Evolutionary conservation across 2,797 vertebrate genomes (phyloP), one percentile per base, ranked within the genome.

Genomic region (Tinamus major): DNA sequence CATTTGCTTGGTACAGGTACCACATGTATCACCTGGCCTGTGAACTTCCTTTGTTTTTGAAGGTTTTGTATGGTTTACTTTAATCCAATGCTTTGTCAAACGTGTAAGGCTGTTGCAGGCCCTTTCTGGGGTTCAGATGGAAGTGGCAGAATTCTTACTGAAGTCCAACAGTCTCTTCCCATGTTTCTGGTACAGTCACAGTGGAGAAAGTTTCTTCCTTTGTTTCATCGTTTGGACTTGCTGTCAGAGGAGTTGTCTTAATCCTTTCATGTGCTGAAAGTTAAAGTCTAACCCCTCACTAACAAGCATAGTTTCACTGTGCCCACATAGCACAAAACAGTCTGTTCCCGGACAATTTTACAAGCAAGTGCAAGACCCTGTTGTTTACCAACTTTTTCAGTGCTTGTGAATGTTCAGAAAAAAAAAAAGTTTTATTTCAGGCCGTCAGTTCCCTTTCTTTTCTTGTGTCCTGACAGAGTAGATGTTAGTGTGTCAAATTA

Each of bases 1-100:
- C 42, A 3, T 3, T 0, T 70, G 13, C 16, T 79, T 86, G 23
- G 23, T 10, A 13, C 24, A 15, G 0, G 0, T 35, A n/a, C 3
- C 4, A 3, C 27, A 15, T 31, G 17, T 84, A n/a, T 75, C 37
- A 49, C 16, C 8, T 9, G 33, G 6, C 13, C 18, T 33, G 26
- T 27, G 37, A 51, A 8, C 21, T 70, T 26, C 6, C 42, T 44
- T 44, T 44, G 6, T 44, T 44, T 44, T 23, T 23, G 20, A 41
- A 41, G 39, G 13, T 41, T 41, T 41, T 41, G 39, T 41, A 41
- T 41, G 39, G 39, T 41, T 41, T 41, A 13, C 39, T 41, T 41
- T 41, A 41, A 13, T 78, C 53, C 3, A 2, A 2, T 31, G 14
- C 37, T 31, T 20, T 18, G 13, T 84, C 37, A 49, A 16, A 69